Percentiles rank a stretch among this genome's conserved stretches.
Evolutionary conservation across 2,113 vertebrate genomes (phyloP).

Genomic region (Urocitellus parryii): DNA sequence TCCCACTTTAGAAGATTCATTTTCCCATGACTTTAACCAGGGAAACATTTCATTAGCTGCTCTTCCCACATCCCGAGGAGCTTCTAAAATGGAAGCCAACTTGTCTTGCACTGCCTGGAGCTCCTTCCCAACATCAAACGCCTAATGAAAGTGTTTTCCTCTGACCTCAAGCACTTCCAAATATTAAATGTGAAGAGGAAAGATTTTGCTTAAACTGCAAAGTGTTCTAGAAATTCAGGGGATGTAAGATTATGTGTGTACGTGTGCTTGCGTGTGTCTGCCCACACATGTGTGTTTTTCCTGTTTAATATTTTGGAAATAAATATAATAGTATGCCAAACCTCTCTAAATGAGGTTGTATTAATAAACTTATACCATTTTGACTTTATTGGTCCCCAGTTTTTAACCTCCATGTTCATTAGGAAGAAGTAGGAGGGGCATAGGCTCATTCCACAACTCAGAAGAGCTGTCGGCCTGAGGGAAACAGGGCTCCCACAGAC

Average conservation of each 20-base stretch:
- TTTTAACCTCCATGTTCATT: background rate
- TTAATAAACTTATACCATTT: constrained; percentile 11
- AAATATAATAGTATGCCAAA: constrained; percentile 31
- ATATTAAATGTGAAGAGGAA: constrained; percentile 82
- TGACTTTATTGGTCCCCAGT: background rate
- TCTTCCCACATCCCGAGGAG: constrained; percentile 81
- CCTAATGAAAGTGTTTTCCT: constrained; percentile 86
- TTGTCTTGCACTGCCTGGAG: constrained; percentile 84
- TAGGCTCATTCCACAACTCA: background rate
- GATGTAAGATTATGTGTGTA: background rate
- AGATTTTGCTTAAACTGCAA: constrained; percentile 70
- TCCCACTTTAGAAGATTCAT: constrained; percentile 81
- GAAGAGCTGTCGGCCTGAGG: constrained; percentile 32
- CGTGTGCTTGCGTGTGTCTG: fast-evolving
- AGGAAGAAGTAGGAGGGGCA: background rate
- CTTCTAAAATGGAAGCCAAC: constrained; percentile 82
- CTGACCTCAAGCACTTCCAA: constrained; percentile 85
- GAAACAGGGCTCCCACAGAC: background rate
- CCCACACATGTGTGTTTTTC: background rate
- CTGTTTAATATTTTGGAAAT: constrained; percentile 47
- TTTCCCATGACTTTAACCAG: constrained; percentile 83
- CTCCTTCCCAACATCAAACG: constrained; percentile 85
- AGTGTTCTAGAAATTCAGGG: constrained; percentile 76
- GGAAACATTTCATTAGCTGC: constrained; percentile 82
- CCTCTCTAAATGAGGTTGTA: background rate